Evolutionary conservation across 2,113 vertebrate species (phyloP).

Genomic region (Acanthisitta chloris): DNA sequence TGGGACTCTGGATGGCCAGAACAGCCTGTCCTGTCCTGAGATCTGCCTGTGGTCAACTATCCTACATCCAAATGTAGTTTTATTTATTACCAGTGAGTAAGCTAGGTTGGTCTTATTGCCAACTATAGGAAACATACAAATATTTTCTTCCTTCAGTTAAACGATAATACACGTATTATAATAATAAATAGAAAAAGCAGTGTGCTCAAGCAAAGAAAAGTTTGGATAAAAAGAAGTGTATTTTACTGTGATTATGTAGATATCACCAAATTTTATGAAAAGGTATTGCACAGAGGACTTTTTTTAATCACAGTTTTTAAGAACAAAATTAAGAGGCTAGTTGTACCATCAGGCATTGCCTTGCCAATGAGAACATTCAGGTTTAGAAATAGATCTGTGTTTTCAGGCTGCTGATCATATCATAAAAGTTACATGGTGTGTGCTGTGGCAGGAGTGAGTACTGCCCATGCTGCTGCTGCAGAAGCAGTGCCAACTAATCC

Average conservation of each 20-base stretch:
- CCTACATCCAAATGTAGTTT: not conserved
- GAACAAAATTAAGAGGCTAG: not conserved
- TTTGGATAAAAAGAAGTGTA: not conserved
- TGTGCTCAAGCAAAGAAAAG: not conserved
- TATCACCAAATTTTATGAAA: not conserved
- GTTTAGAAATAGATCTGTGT: not conserved
- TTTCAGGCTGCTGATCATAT: not conserved
- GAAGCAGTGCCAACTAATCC: not conserved
- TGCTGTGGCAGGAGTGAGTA: not conserved
- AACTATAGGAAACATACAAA: not conserved
- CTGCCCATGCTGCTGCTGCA: not conserved
- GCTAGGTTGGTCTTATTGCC: not conserved
- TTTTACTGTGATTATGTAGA: not conserved
- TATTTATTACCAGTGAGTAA: not conserved
- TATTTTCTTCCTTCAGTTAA: not conserved
- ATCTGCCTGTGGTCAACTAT: not conserved
- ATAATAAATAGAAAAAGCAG: not conserved
- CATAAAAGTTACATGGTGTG: not conserved
- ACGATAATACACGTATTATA: not conserved
- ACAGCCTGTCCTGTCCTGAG: not conserved
- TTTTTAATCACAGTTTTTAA: not conserved
- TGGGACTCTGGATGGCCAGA: not conserved
- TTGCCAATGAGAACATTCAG: not conserved
- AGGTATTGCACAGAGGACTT: not conserved
- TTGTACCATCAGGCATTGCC: not conserved